A percentile compares a stretch with the other conserved stretches of the same genome.
Conservation (phyloP, 2,113 vertebrate species). For the Sigmodon hispidus region DNA sequence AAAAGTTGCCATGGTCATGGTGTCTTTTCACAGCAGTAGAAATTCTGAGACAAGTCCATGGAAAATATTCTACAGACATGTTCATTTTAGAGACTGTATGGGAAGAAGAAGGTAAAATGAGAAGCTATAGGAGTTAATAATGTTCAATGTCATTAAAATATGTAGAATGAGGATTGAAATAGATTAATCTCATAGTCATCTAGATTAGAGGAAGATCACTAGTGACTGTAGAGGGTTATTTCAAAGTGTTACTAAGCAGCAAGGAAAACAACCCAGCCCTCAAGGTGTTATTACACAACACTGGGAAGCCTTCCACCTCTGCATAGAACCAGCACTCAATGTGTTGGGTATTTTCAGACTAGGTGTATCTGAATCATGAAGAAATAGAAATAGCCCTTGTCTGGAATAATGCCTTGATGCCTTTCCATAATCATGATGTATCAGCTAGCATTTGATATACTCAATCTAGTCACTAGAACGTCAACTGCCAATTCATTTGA, state of each 20-base stretch:
- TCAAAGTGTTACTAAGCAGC: conserved; percentile 52
- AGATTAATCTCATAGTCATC: neutral
- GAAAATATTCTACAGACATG: neutral
- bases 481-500: neutral
- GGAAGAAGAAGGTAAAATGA: neutral
- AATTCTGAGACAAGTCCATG: neutral
- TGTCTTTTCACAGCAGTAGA: neutral
- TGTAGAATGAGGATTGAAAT: neutral
- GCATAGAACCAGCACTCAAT: neutral
- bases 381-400: conserved; percentile 7
- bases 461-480: neutral
- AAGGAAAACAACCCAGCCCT: conserved; percentile 8
- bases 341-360: neutral
- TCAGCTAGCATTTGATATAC: neutral
- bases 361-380: conserved; percentile 33
- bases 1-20: neutral
- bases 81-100: neutral
- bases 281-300: conserved; percentile 19
- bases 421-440: conserved; percentile 10
- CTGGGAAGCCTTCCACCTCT: conserved; percentile 8
- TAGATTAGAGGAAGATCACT: conserved; percentile 43
- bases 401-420: neutral
- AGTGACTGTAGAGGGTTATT: neutral
- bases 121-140: neutral
- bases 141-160: neutral